Evolutionary conservation across 2,888 invertebrate genomes (phyloP).

Genomic region (Erpobdella octoculata): DNA sequence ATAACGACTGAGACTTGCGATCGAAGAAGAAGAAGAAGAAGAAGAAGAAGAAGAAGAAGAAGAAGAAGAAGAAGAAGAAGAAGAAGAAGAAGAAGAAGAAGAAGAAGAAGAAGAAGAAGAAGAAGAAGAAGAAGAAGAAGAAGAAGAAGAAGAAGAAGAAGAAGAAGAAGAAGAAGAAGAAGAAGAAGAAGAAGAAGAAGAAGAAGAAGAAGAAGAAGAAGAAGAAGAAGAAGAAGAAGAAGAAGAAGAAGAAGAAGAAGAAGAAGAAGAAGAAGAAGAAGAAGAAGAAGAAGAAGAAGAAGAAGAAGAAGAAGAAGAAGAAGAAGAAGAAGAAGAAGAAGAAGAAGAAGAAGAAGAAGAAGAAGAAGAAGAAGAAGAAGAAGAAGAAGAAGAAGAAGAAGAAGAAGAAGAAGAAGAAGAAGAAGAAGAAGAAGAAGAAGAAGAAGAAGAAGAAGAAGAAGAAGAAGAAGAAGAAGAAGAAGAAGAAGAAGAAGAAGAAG

Average conservation of each 20-base stretch:
- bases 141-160: constrained; percentile 1
- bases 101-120: constrained; percentile 1
- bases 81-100: constrained; percentile 1
- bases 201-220: constrained; percentile 1
- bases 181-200: constrained; percentile 1
- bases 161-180: constrained; percentile 1
- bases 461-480: not conserved
- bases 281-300: constrained; percentile 1
- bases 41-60: not conserved
- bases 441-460: constrained; percentile 1
- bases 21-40: not conserved
- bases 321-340: constrained; percentile 1
- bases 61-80: not conserved
- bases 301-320: constrained; percentile 1
- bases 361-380: constrained; percentile 1
- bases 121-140: not conserved
- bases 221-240: constrained; percentile 1
- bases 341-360: constrained; percentile 1
- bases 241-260: constrained; percentile 1
- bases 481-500: not conserved
- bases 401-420: not conserved
- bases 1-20: no score
- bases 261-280: constrained; percentile 1
- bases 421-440: constrained; percentile 1
- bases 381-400: constrained; percentile 1